Evolutionary conservation across 2,113 vertebrate species (phyloP), one percentile per base, ranked within the genome.

Genomic region (Sceloporus tristichus): DNA sequence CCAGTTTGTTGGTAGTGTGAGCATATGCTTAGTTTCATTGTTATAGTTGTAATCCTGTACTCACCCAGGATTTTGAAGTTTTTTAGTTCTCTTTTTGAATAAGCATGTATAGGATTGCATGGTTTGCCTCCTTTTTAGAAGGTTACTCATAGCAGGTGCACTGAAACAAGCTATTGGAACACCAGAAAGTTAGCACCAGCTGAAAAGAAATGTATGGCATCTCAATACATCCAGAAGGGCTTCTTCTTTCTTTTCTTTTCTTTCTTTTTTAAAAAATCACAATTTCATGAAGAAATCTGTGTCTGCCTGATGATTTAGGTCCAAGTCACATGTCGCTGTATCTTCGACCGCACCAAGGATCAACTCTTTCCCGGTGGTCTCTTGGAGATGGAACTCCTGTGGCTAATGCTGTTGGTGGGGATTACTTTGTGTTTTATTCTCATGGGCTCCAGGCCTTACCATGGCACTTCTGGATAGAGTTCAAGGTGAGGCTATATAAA

Each of bases 241-340:
- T 0, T 77, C 90, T 0, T 54, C n/a, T 53, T 66, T 5, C 48
- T 48, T 48, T 48, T 48, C 48, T 48, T 48, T 48, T 29, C 0
- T 13, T 19, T 88, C 29, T 4, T 0, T 19, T n/a, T 34, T 0
- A 23, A 70, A 70, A 29, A 9, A 29, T 11, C 68, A 66, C 21
- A 21, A 65, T 75, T 62, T 48, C 71, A 11, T 53, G 1, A 0
- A 0, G 14, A 6, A 48, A 1, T 0, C 0, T 82, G 0, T 73
- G 23, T 78, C 25, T 91, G 6, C 85, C 76, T 66, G 23, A 10
- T 73, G 9, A 2, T 74, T 5, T 91, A 99, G 99, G 98, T 70
- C 98, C 99, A 21, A 98, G 97, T 90, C 98, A 99, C 94, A 99
- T 99, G 98, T 98, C 98, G 8, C 90, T 99, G 13, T 99, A 99